Evolutionary conservation across 1,140 invertebrate genomes (phyloP), one percentile per base, ranked within the genome.

Genomic region (Hypothenemus hampei): DNA sequence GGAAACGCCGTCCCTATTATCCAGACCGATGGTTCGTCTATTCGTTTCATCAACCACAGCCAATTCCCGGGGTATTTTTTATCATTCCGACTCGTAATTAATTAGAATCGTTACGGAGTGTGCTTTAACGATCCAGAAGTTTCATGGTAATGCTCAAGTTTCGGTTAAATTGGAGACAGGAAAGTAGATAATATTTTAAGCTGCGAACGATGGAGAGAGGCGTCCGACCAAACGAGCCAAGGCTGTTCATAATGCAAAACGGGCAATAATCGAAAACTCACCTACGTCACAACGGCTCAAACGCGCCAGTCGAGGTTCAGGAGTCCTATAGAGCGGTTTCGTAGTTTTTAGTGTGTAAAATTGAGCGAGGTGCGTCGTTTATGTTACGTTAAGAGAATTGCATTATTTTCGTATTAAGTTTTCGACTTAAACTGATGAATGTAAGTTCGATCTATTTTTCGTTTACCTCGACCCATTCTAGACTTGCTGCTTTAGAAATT

Each of bases 371-470:
- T 41, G 48, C 37, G 48, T 51, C 48, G 48, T 51, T 22, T 20
- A 51, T 51, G 36, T 26, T 20, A 13, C 36, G 13, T 20, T 51
- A 24, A 31, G 6, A 33, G 26, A 26, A 23, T 21, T 51, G 48
- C 22, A n/a, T n/a, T 39, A 18, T 40, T 51, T 51, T 33, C 22
- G 16, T 51, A 51, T 29, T 41, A 51, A 15, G 48, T 41, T 51
- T 26, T 41, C 29, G 26, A 41, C 22, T 40, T 41, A 51, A 51
- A 51, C 48, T 41, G 48, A 51, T 51, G 48, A 51, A 51, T 51
- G 48, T 51, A 41, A 51, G 48, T 51, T 6, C 26, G n/a, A 29
- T 11, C n/a, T 16, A 37, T 37, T 10, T 37, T 13, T 8, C 1
- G 18, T 37, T n/a, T n/a, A n/a, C n/a, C n/a, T 16, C 35, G 18